Base-by-base conservation (phyloP, 1,140 invertebrate genomes). In the Monomorium pharaonis region DNA sequence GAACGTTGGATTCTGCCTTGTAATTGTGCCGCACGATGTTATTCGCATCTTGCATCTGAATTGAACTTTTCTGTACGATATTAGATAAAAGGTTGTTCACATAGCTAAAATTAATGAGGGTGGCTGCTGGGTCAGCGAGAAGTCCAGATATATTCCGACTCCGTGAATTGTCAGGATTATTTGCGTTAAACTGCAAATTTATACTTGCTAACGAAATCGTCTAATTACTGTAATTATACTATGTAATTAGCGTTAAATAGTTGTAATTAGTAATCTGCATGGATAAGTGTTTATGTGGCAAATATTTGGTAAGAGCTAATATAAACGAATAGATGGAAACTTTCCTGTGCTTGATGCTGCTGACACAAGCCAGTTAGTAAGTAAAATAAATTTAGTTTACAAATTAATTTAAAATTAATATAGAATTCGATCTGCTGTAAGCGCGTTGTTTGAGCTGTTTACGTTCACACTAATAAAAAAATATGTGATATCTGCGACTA, bases 1-100 rank as follows among this genome's bases (percentile, higher is more conserved):
- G 9, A 37, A 37, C n/a, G n/a, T n/a, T n/a, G 44, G 70, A 21
- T 4, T 47, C 7, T 14, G n/a, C 9, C 47, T 33, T 21, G 12
- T 1, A 58, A 58, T 81, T 81, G 69, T 27, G 10, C 21, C 6
- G 21, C 9, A 5, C 16, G 37, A 70, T 44, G 16, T 56, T 81
- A 56, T 44, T 37, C 65, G 9, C 51, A 30, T 81, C 12, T 33
- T 18, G 5, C 21, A 54, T 37, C n/a, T 54, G 54, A 7, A 42
- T 56, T 58, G 12, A 72, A 30, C 2, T 24, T 6, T 27, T 2
- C 3, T 27, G 12, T 44, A 27, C 33, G 21, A 56, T 27, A n/a
- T n/a, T n/a, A 81, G 58, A 72, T 18, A 47, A 74, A 81, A 70
- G 33, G 27, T 56, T 70, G 54, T 54, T 67, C 44, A 37, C 42